These are phyloP conservation scores for Phataginus tricuspis DNA, from an alignment of 2,797 vertebrate species.

Conservation along the genomic window DNA sequence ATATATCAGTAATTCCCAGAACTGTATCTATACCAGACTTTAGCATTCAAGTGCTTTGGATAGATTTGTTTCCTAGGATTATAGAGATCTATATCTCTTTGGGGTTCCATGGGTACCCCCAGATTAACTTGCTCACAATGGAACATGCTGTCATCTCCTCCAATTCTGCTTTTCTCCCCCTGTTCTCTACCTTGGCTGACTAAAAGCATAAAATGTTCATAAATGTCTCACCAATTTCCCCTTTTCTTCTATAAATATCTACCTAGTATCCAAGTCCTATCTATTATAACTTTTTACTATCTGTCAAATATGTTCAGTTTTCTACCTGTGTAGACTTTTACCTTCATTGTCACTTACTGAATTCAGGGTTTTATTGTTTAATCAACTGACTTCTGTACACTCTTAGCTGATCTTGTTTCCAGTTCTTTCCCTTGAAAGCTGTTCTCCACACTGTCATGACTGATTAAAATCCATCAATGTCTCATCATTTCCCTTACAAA, in stretches of 20 bases:
- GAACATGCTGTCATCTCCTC: neutral
- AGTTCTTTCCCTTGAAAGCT: neutral
- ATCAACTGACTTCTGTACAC: neutral
- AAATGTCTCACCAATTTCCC: neutral
- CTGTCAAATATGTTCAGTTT: neutral
- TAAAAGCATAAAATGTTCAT: neutral
- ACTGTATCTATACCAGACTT: neutral
- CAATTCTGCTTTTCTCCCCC: neutral
- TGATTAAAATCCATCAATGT: neutral
- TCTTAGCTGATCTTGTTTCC: neutral
- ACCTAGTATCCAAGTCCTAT: neutral
- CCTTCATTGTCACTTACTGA: neutral
- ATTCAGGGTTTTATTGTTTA: neutral
- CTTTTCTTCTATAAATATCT: neutral
- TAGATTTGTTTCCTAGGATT: neutral
- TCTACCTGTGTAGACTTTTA: neutral
- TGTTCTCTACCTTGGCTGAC: neutral
- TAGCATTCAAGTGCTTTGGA: neutral
- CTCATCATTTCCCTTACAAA: neutral
- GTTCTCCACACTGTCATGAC: neutral
- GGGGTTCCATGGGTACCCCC: neutral
- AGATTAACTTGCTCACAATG: neutral
- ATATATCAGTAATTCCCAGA: neutral
- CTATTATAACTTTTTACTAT: neutral
- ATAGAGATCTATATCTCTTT: neutral